Conservation (phyloP, 2,797 vertebrate genomes). For the Sebastes kiyomatsui region DNA sequence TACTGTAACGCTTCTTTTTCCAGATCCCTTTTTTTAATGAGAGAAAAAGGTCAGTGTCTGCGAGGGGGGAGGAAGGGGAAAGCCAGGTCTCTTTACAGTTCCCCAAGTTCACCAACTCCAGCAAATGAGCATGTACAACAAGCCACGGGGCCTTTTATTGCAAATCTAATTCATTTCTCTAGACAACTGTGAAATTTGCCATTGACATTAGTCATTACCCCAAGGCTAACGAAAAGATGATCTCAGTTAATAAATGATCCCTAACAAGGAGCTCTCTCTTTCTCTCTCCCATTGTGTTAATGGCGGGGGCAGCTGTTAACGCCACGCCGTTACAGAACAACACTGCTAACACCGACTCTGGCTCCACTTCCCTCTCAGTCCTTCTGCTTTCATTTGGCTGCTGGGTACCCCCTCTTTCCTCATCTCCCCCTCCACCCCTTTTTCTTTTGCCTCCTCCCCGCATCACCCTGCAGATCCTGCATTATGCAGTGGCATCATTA, state of each 20-base stretch:
- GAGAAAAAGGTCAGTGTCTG: conserved; percentile 94
- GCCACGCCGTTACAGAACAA: conserved; percentile 67
- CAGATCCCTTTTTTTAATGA: conserved; percentile 79
- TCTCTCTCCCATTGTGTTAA: conserved; percentile 84
- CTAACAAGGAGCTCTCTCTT: conserved; percentile 89
- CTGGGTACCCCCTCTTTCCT: conserved; percentile 84
- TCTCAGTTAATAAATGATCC: conserved; percentile 99
- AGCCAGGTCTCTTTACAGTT: conserved; percentile 88
- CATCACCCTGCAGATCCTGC: conserved; percentile 86
- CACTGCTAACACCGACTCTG: conserved; percentile 57
- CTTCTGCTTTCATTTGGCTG: conserved; percentile 81
- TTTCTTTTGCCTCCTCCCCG: conserved; percentile 56
- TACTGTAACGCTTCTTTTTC: conserved; percentile 82
- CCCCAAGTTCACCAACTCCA: conserved; percentile 91
- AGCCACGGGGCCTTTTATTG: conserved; percentile 96
- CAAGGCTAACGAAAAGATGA: conserved; percentile 96
- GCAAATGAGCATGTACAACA: conserved; percentile 96
- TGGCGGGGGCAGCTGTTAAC: conserved; percentile 91
- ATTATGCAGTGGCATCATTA: conserved; percentile 92
- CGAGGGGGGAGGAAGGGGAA: conserved; percentile 50
- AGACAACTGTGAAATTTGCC: conserved; percentile 99
- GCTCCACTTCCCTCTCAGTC: conserved; percentile 50
- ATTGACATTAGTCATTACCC: conserved; percentile 99
- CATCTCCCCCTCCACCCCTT: conserved; percentile 73
- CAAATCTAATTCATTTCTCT: conserved; percentile 99